Conservation (phyloP, 2,113 vertebrate genomes). For the Psephotus haematonotus region DNA sequence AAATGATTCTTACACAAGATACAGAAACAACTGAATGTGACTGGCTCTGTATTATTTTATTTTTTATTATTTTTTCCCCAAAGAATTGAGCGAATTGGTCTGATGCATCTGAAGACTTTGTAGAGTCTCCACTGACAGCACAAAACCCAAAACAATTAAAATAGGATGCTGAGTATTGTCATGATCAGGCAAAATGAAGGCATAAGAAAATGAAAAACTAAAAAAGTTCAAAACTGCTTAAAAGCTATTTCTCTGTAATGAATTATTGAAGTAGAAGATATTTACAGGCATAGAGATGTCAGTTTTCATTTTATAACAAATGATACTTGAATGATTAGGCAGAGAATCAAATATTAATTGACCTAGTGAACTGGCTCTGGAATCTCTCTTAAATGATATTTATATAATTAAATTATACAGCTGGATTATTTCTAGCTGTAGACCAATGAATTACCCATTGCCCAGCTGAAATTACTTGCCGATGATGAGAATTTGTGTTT, state of each 20-base stretch:
- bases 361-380: neutral
- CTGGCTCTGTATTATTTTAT: neutral
- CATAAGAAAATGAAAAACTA: neutral
- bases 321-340: neutral
- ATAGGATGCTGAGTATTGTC: neutral
- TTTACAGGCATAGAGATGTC: neutral
- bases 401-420: neutral
- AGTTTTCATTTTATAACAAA: neutral
- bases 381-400: neutral
- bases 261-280: neutral
- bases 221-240: neutral
- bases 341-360: neutral
- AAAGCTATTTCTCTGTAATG: neutral
- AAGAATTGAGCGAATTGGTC: neutral
- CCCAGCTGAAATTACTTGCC: neutral
- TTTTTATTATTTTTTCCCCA: neutral
- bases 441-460: neutral
- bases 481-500: neutral
- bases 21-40: neutral
- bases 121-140: neutral
- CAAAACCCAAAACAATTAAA: neutral
- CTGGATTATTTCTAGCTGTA: neutral
- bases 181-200: neutral
- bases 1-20: neutral
- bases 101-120: neutral